Conservation (phyloP, 2,113 vertebrate species). For the Xenus cinereus region DNA sequence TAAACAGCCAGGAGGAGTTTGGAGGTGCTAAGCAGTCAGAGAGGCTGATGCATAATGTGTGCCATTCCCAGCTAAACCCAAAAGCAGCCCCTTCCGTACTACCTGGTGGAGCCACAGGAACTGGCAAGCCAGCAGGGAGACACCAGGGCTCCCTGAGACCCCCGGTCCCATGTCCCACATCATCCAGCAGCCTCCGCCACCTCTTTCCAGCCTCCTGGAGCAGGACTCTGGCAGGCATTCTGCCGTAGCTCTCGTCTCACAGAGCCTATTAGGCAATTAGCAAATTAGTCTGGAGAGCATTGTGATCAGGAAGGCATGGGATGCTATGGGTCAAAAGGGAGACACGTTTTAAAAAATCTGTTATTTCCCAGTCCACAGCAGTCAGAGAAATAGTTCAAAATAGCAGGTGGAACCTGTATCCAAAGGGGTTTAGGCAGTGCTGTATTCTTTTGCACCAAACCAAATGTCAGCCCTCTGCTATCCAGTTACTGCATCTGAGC, state of each 20-base stretch:
- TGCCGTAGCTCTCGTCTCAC: not conserved
- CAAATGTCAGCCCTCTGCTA: not conserved
- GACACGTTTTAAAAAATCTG: not conserved
- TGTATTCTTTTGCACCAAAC: not conserved
- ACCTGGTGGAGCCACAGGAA: not conserved
- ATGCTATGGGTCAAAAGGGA: not conserved
- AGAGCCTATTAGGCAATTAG: not conserved
- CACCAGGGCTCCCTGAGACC: rapidly evolving
- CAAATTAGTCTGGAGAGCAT: not conserved
- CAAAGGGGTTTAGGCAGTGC: not conserved
- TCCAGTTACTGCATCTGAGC: not conserved
- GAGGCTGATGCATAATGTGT: not conserved
- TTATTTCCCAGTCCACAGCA: not conserved
- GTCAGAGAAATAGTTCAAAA: not conserved
- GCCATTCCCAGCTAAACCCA: not conserved
- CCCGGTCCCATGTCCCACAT: too few species aligned
- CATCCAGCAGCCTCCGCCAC: not conserved
- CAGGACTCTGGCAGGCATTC: not conserved
- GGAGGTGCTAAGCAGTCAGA: not conserved
- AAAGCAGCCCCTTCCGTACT: not conserved
- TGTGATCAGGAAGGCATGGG: not conserved
- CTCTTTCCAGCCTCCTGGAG: not conserved
- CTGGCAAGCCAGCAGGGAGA: not conserved
- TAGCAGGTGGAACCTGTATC: not conserved
- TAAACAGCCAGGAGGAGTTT: conserved; percentile 6